Conservation (phyloP, 2,888 invertebrate species). For the Dendrolimus pini region DNA sequence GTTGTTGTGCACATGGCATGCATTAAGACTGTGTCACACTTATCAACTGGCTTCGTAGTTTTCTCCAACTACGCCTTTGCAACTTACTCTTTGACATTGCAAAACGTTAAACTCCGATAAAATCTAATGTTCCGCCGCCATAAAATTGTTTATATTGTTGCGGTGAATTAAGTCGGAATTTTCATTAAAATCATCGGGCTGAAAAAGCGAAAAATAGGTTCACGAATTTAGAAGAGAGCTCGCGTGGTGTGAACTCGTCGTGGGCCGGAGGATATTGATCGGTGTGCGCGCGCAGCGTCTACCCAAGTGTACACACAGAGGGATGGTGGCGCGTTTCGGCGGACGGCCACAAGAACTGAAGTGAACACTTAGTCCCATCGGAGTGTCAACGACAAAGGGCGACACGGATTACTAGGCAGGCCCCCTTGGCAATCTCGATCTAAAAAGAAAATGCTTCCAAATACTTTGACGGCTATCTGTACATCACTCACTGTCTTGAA, state of each 20-base stretch:
- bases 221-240: conserved; percentile 55
- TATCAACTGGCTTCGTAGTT: conserved; percentile 20
- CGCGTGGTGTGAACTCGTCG: conserved; percentile 62
- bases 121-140: conserved; percentile 13
- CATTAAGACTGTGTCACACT: conserved; percentile 11
- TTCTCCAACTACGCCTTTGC: conserved; percentile 22
- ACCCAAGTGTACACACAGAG: conserved; percentile 65
- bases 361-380: conserved; percentile 54
- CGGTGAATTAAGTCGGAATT: conserved; percentile 30
- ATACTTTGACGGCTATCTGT: not conserved
- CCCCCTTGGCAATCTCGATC: conserved; percentile 1
- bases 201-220: conserved; percentile 53
- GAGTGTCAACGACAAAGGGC: conserved; percentile 51
- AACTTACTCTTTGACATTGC: not conserved
- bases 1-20: conserved; percentile 17
- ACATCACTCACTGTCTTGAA: not conserved
- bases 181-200: conserved; percentile 40
- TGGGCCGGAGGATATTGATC: conserved; percentile 65
- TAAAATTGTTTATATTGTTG: conserved; percentile 28
- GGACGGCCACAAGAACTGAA: conserved; percentile 54
- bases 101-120: not conserved
- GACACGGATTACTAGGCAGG: conserved; percentile 24
- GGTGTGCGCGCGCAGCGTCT: conserved; percentile 69
- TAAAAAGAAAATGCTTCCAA: not conserved
- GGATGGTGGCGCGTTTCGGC: conserved; percentile 53